A percentile compares a stretch with the other conserved stretches of the same genome.
phyloP scores from a whole-genome alignment of 2,888 invertebrate species.

The Ceraclea dissimilis region DNA sequence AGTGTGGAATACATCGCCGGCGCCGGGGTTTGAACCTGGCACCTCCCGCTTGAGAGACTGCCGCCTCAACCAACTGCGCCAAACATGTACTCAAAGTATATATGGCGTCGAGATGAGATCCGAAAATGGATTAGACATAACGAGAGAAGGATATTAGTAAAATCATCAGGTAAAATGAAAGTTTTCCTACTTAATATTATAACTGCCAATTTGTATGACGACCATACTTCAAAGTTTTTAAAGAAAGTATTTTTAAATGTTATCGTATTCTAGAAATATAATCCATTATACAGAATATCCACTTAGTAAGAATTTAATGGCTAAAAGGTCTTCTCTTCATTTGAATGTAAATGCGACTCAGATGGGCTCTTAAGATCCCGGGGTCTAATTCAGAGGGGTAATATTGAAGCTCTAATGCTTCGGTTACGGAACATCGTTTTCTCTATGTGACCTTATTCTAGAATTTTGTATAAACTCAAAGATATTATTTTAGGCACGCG shows the following conservation, averaged over 20 bases:
- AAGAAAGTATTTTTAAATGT: not conserved
- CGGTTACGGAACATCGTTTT: slow-evolving; percentile 3
- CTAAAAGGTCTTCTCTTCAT: not conserved
- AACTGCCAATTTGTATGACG: not conserved
- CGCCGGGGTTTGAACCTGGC: too few relatives aligned
- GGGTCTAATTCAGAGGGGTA: not conserved
- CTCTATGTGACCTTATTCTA: not conserved
- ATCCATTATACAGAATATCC: not conserved
- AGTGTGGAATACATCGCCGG: too few relatives aligned
- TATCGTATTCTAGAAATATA: not conserved
- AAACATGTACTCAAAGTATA: too few relatives aligned
- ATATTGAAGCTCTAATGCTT: slow-evolving; percentile 1
- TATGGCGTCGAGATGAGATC: too few relatives aligned
- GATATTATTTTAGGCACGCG: slow-evolving; percentile 2
- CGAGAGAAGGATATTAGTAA: too few relatives aligned
- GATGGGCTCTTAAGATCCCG: not conserved
- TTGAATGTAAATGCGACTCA: slow-evolving; percentile 5
- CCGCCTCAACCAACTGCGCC: too few relatives aligned
- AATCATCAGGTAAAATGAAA: too few relatives aligned
- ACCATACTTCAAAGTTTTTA: not conserved
- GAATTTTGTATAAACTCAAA: not conserved
- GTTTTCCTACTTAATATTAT: not conserved
- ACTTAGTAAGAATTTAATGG: slow-evolving; percentile 1
- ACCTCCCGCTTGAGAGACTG: too few relatives aligned
- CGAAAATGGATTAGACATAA: too few relatives aligned